Evolutionary conservation across 2,888 invertebrate species (phyloP).

Genomic region (Aleiodes testaceus): DNA sequence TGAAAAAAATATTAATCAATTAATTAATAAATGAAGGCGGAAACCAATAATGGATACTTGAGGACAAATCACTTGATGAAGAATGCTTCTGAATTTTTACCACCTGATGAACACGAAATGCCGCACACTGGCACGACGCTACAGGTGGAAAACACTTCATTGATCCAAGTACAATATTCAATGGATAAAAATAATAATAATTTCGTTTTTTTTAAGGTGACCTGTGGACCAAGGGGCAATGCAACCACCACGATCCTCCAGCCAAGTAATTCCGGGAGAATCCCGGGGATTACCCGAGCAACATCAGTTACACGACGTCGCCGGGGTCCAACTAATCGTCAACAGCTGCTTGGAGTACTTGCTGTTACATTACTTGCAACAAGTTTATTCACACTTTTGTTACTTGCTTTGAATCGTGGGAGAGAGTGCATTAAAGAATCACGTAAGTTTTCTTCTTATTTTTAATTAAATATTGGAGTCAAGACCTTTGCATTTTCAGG

Average conservation of each 20-base stretch:
- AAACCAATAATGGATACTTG: constrained; percentile 67
- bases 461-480: constrained; percentile 29
- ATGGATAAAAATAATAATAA: background rate
- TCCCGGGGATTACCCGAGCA: constrained; percentile 58
- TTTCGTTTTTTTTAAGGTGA: constrained; percentile 57
- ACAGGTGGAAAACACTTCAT: constrained; percentile 57
- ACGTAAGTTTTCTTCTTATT: constrained; percentile 56
- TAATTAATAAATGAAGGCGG: constrained; percentile 59
- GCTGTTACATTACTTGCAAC: constrained; percentile 62
- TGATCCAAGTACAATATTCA: background rate
- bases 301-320: constrained; percentile 63
- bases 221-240: constrained; percentile 61
- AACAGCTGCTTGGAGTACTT: constrained; percentile 63
- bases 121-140: constrained; percentile 58
- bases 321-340: constrained; percentile 58
- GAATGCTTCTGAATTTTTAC: constrained; percentile 59
- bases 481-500: constrained; percentile 54
- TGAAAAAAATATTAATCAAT: background rate
- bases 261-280: constrained; percentile 55
- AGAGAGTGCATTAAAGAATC: constrained; percentile 60
- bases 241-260: constrained; percentile 60
- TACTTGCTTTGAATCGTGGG: constrained; percentile 61
- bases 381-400: constrained; percentile 63
- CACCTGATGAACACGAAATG: constrained; percentile 58
- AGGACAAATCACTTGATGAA: constrained; percentile 60